A percentile compares a stretch with the other conserved stretches of the same genome.
phyloP scores from a whole-genome alignment of 2,888 invertebrate species.

The Drosophila flavopinicola region DNA sequence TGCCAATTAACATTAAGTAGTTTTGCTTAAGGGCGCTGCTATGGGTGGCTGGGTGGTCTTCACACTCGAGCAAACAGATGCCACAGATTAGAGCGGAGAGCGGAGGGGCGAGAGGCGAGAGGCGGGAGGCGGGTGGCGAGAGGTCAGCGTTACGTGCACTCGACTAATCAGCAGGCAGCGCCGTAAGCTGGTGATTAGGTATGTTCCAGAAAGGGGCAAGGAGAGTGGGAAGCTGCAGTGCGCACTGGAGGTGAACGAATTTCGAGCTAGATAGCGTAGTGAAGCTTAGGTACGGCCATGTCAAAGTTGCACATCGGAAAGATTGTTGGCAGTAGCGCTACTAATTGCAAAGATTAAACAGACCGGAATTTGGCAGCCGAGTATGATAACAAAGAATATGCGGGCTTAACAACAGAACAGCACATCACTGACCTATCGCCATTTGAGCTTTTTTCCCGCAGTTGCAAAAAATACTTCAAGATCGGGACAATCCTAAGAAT shows the following conservation, averaged over 20 bases:
- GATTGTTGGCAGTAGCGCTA: background rate
- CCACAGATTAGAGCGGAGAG: background rate
- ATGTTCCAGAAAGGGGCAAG: background rate
- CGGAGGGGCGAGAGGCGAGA: background rate
- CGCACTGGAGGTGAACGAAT: slow-evolving; percentile 49
- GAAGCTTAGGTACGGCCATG: background rate
- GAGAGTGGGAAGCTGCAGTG: slow-evolving; percentile 10
- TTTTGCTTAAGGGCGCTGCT: slow-evolving; percentile 17
- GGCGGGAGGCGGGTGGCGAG: slow-evolving; percentile 9
- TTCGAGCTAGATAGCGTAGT: slow-evolving; percentile 17
- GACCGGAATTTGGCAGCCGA: background rate
- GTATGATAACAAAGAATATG: background rate
- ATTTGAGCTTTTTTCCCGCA: too few species aligned
- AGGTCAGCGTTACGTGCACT: slow-evolving; percentile 42
- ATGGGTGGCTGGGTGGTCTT: slow-evolving; percentile 36
- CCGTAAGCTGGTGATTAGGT: slow-evolving; percentile 40
- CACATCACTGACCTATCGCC: background rate
- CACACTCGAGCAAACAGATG: slow-evolving; percentile 40
- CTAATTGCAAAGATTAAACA: background rate
- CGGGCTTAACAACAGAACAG: background rate
- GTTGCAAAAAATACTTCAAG: too few species aligned
- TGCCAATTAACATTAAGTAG: slow-evolving; percentile 50
- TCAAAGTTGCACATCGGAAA: slow-evolving; percentile 8
- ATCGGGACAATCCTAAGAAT: too few species aligned
- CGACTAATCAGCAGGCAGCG: slow-evolving; percentile 47